phyloP scores from a whole-genome alignment of 2,888 invertebrate genomes.

The Athalia cordata region DNA sequence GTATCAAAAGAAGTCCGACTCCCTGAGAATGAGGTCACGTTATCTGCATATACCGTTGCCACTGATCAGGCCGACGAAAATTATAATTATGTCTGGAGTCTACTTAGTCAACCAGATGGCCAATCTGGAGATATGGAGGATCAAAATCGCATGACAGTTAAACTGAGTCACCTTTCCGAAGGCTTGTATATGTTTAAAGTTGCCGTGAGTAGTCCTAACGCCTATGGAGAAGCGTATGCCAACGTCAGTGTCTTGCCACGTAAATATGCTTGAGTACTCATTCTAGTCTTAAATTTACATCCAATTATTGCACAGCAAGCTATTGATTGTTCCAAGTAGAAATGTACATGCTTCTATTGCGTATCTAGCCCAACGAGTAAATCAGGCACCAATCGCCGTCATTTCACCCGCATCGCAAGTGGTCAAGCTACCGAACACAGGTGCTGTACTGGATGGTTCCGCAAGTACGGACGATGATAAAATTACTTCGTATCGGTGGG shows the following conservation, averaged over 20 bases:
- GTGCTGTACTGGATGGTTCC: slow-evolving; percentile 91
- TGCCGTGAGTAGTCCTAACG: slow-evolving; percentile 86
- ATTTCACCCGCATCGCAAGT: slow-evolving; percentile 91
- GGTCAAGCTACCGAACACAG: slow-evolving; percentile 92
- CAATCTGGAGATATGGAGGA: slow-evolving; percentile 85
- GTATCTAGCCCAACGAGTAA: slow-evolving; percentile 82
- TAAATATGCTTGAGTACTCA: slow-evolving; percentile 62
- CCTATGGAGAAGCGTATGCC: slow-evolving; percentile 88
- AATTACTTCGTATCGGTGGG: slow-evolving; percentile 94
- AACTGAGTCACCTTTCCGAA: slow-evolving; percentile 88
- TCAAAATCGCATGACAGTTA: slow-evolving; percentile 89
- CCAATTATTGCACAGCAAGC: background rate
- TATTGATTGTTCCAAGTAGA: too few species aligned
- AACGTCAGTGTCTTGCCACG: slow-evolving; percentile 92
- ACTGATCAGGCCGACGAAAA: slow-evolving; percentile 83
- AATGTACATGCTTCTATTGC: slow-evolving; percentile 26
- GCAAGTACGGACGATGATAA: slow-evolving; percentile 89
- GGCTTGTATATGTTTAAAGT: slow-evolving; percentile 93
- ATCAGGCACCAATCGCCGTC: slow-evolving; percentile 88
- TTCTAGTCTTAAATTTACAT: slow-evolving; percentile 9
- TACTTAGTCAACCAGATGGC: slow-evolving; percentile 90
- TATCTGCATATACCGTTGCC: slow-evolving; percentile 88
- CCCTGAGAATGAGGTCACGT: slow-evolving; percentile 89
- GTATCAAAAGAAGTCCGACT: slow-evolving; percentile 86
- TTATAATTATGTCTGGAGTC: slow-evolving; percentile 92